Percentiles rank a stretch among this genome's conserved stretches.
Conservation (phyloP, 1,140 invertebrate species). For the Brachystomella parvula region DNA sequence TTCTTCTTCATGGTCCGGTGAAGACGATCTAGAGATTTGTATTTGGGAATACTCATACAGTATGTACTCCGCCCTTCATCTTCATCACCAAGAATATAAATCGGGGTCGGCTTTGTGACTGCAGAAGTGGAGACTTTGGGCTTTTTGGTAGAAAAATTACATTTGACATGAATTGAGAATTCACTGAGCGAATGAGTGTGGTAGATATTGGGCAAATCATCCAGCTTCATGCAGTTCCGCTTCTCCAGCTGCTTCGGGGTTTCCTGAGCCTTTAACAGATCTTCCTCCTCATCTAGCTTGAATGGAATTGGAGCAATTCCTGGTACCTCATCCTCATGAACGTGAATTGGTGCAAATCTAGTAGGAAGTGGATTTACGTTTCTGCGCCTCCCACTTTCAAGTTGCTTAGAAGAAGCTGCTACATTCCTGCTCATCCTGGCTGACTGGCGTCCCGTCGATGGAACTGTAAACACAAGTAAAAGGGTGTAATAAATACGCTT, state of each 20-base stretch:
- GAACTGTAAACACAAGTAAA: no score
- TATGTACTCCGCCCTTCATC: not conserved
- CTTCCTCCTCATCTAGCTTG: not conserved
- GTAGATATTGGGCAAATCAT: not conserved
- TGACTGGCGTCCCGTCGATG: no score
- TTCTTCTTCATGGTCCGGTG: not conserved
- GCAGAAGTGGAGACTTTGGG: not conserved
- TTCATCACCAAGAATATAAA: not conserved
- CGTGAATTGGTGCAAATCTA: not conserved
- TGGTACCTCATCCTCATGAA: not conserved
- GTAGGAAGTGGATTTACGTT: no score
- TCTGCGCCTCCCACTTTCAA: no score
- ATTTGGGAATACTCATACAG: not conserved
- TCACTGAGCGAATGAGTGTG: no score
- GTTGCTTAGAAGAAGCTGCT: no score
- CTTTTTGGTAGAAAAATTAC: not conserved
- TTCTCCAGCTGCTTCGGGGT: not conserved
- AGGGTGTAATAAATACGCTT: no score
- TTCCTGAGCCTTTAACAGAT: not conserved
- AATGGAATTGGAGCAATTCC: not conserved
- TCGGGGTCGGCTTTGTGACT: not conserved
- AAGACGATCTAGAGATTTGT: not conserved
- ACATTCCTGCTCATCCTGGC: no score
- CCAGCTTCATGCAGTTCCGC: not conserved
- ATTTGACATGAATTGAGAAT: not conserved